A percentile compares a stretch with the other conserved stretches of the same genome.
Conservation (phyloP, 2,888 invertebrate species). For the Hypercompe scribonia region DNA sequence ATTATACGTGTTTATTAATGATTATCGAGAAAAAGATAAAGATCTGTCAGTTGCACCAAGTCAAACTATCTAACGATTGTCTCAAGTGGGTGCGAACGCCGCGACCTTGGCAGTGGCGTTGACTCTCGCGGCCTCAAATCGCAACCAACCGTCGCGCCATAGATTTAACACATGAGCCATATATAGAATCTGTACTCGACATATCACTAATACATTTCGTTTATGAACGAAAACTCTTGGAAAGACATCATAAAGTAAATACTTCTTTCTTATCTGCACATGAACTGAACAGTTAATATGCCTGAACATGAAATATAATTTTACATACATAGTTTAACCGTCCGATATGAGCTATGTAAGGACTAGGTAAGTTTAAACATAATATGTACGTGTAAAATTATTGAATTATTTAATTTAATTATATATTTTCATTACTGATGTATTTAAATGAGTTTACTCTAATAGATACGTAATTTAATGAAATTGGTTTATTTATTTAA, state of each 20-base stretch:
- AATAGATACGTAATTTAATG: not conserved
- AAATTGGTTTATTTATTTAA: not conserved
- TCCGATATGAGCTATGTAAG: not conserved
- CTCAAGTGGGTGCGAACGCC: slow-evolving; percentile 63
- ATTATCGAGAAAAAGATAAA: slow-evolving; percentile 28
- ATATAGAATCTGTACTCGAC: slow-evolving; percentile 44
- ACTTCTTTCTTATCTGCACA: slow-evolving; percentile 10
- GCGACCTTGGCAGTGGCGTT: slow-evolving; percentile 83
- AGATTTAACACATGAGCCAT: slow-evolving; percentile 56
- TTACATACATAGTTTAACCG: not conserved
- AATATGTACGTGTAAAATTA: not conserved
- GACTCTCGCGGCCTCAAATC: slow-evolving; percentile 78
- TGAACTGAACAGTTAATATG: not conserved
- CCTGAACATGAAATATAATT: slow-evolving; percentile 9
- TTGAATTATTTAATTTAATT: not conserved
- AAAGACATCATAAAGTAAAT: not conserved
- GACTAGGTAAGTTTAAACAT: not conserved
- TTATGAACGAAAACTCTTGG: slow-evolving; percentile 1
- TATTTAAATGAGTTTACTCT: not conserved
- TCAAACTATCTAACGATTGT: slow-evolving; percentile 56
- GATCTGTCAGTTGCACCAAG: slow-evolving; percentile 58
- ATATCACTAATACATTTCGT: slow-evolving; percentile 1
- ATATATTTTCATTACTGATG: not conserved
- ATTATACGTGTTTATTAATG: not conserved
- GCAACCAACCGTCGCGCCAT: slow-evolving; percentile 67